Base-by-base conservation (phyloP, 2,888 invertebrate genomes). In the Scaptomyza cyrtandrae region DNA sequence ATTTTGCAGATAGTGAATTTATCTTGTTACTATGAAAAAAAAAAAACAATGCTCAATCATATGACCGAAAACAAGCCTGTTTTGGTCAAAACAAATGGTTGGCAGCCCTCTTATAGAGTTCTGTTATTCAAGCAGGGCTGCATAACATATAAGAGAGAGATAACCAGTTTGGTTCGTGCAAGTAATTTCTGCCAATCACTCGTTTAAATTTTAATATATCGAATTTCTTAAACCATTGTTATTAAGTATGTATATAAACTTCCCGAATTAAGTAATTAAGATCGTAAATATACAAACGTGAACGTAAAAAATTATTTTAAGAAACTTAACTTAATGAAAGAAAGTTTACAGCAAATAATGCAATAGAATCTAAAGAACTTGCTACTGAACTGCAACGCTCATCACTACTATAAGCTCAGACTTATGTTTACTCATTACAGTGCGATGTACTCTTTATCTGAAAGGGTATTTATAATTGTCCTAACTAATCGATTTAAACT, bases 1-100 rank as follows among this genome's bases (percentile, higher is more conserved):
- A 39, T 16, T 49, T 29, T 11, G 14, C 13, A n/a, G 29, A 16
- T 16, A 39, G 16, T 52, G 3, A 35, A 14, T 6, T 4, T 49
- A 27, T 11, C 44, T 39, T 7, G 7, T 53, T 65, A 14, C 54
- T 68, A 41, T 56, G 53, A 44, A 44, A 57, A 27, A 46, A 46
- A 33, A 35, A 62, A 41, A 6, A 56, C 35, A 56, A 13, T 27
- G 13, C 14, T 16, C 9, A 64, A 73, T 76, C 74, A 75, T 71
- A 76, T 75, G 74, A 75, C 76, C 19, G 44, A 14, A 52, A 66
- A 58, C 72, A 62, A 11, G 14, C 57, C 75, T 74, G 73, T 14
- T 57, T 35, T 45, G 10, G 10, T 7, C 7, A 39, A n/a, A 4
- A 13, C 33, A 7, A 7, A 43, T 44, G 14, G 60, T 48, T 72